These are phyloP conservation scores for Vannuccia rotundouncinata DNA, from an alignment of 2,888 invertebrate genomes.

Conservation along the genomic window DNA sequence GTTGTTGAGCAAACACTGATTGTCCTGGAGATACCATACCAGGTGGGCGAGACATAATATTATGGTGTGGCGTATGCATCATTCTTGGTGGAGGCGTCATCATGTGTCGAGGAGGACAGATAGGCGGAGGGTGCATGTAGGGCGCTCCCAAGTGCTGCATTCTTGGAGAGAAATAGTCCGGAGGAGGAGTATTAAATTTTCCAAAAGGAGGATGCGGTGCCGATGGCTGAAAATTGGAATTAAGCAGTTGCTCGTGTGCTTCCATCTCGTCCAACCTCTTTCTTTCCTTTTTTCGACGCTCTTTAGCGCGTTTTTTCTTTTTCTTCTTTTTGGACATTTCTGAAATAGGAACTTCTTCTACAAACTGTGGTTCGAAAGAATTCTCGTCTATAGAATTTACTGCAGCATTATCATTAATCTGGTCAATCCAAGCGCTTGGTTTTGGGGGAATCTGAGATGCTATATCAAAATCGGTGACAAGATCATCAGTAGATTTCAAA, in stretches of 20 bases:
- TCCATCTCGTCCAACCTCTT: not conserved
- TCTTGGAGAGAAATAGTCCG: not conserved
- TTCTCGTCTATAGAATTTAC: not conserved
- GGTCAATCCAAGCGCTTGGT: not conserved
- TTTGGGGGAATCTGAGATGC: constrained; percentile 29
- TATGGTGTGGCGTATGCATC: no score
- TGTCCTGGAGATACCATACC: not conserved
- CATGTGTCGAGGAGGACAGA: not conserved
- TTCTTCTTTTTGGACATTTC: not conserved
- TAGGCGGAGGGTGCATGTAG: no score
- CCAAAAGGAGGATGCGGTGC: not conserved
- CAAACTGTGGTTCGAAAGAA: not conserved
- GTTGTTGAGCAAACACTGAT: not conserved
- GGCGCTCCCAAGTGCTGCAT: no score
- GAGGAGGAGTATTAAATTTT: not conserved
- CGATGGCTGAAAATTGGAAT: not conserved
- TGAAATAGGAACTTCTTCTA: not conserved
- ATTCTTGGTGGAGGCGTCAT: no score
- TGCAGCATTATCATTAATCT: not conserved
- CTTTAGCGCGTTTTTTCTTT: constrained; percentile 1
- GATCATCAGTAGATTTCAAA: not conserved
- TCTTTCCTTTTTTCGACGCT: not conserved
- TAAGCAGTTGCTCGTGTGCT: not conserved
- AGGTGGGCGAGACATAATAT: not conserved
- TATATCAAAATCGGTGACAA: constrained; percentile 29